Conservation (phyloP, 2,113 vertebrate species). For the Tychaedon coryphoeus region DNA sequence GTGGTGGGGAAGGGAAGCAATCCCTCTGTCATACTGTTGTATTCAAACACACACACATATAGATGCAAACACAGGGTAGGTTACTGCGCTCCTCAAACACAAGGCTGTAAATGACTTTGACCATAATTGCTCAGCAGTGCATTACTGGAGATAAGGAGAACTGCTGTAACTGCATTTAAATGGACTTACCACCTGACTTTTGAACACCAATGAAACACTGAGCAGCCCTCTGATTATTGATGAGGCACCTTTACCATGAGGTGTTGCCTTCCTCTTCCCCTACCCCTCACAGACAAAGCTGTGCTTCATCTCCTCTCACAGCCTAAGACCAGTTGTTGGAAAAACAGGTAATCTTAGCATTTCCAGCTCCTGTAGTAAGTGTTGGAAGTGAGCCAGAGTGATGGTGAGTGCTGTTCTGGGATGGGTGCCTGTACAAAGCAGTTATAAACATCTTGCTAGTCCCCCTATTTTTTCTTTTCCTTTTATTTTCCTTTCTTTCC, state of each 20-base stretch:
- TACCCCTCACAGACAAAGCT: not conserved
- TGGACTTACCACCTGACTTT: not conserved
- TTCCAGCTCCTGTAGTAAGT: not conserved
- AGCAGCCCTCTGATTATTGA: not conserved
- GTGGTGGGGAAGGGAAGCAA: not conserved
- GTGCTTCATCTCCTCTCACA: accelerated
- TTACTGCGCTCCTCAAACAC: not conserved
- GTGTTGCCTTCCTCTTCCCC: accelerated
- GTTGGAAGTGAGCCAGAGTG: not conserved
- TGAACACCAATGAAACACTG: not conserved
- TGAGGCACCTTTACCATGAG: not conserved
- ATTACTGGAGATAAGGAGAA: not conserved
- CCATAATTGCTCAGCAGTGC: not conserved
- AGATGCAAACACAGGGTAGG: not conserved
- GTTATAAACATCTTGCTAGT: not conserved
- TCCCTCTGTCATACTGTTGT: not conserved
- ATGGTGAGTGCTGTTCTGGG: not conserved
- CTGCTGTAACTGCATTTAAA: not conserved
- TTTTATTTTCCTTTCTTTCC: not conserved
- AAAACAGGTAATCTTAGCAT: not conserved
- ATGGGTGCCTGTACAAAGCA: accelerated
- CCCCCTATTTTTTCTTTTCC: accelerated
- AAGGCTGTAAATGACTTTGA: not conserved
- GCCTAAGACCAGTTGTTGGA: not conserved
- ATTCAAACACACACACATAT: not conserved